These are phyloP conservation scores for Tenthredo mesomela DNA, from an alignment of 2,888 invertebrate species.

Conservation along the genomic window DNA sequence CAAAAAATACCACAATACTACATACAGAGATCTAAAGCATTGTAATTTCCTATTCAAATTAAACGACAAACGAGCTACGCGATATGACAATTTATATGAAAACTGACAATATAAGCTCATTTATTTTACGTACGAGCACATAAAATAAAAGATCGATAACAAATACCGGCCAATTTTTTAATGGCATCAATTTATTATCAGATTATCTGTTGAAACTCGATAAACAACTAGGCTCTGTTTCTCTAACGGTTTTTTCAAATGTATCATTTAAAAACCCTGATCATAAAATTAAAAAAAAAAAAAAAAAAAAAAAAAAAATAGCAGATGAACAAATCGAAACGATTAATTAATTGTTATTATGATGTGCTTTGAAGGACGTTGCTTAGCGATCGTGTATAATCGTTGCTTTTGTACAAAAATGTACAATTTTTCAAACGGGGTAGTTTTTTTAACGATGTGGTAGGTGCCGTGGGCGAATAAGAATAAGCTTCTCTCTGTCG, in stretches of 20 bases:
- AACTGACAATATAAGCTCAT: background rate
- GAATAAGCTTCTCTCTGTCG: background rate
- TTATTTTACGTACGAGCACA: background rate
- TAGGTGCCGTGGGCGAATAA: constrained; percentile 19
- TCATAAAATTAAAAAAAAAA: background rate
- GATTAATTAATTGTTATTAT: background rate
- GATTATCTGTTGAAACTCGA: background rate
- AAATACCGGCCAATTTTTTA: background rate
- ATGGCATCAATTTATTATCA: background rate
- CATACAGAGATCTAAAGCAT: background rate
- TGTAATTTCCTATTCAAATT: background rate
- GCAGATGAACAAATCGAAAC: background rate
- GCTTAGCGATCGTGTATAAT: background rate
- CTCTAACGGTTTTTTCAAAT: background rate
- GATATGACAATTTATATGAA: background rate
- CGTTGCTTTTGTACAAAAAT: background rate
- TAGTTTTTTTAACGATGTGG: background rate
- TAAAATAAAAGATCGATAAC: background rate
- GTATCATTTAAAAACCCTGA: background rate
- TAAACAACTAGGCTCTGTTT: background rate
- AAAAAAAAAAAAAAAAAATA: background rate
- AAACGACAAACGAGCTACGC: background rate
- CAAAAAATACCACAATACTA: background rate
- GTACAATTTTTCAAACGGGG: background rate
- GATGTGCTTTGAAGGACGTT: background rate